These are phyloP conservation scores for Grallaria varia DNA, from an alignment of 2,113 vertebrate genomes.

Conservation along the genomic window DNA sequence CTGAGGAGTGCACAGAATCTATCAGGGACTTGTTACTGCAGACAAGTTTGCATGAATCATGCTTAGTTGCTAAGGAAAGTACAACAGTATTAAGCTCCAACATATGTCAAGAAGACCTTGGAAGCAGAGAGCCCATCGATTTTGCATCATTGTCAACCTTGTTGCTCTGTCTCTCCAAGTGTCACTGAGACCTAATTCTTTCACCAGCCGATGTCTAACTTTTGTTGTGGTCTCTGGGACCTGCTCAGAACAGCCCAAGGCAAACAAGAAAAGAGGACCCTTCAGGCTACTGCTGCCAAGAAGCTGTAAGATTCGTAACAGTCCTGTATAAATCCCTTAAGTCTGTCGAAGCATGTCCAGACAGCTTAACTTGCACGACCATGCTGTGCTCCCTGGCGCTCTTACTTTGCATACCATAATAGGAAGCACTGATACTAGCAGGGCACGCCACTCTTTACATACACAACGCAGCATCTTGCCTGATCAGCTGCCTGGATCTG, in stretches of 20 bases:
- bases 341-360: not conserved
- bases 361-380: not conserved
- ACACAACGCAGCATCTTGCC: not conserved
- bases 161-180: not conserved
- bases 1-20: not conserved
- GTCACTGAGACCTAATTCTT: not conserved
- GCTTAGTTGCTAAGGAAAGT: not conserved
- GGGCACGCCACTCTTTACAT: not conserved
- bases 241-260: not conserved
- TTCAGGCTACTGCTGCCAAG: not conserved
- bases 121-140: not conserved
- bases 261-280: not conserved
- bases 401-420: accelerated
- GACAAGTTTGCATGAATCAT: not conserved
- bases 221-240: not conserved
- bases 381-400: not conserved
- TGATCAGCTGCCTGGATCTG: not conserved
- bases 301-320: not conserved
- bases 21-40: not conserved
- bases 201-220: not conserved
- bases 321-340: not conserved
- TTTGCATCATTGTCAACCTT: not conserved
- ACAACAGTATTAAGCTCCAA: not conserved
- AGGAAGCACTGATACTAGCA: not conserved
- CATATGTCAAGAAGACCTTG: not conserved